Evolutionary conservation across 2,797 vertebrate species (phyloP), one percentile per base, ranked within the genome.

Genomic region (Pyrocephalus nanus): DNA sequence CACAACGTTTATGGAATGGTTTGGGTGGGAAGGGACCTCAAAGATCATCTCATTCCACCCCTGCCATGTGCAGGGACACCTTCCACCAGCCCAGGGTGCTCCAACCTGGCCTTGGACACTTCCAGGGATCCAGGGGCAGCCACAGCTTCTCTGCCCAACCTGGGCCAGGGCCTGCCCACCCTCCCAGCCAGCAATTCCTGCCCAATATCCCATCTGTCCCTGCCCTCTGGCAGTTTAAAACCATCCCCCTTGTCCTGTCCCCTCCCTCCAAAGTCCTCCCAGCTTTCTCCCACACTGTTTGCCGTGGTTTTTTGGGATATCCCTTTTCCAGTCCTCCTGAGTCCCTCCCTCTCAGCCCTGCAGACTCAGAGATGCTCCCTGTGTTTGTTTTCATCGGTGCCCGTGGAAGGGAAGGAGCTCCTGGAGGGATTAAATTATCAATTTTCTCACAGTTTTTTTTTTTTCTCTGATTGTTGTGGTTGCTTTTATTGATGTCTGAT

Each of bases 401-500:
- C 57, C 61, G 25, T 65, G 54, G 18, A 27, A 60, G 1, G 30
- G 34, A 25, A 73, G 74, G 69, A 87, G 25, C 76, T 43, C 16
- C 13, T 74, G 70, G 76, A 76, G 69, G 53, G n/a, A 40, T 40
- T 21, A 66, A 95, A 86, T 71, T 21, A 73, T 38, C 80, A 38
- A 6, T 94, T 91, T 92, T 84, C 91, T 69, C 45, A 7, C 47
- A 10, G n/a, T n/a, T n/a, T n/a, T n/a, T n/a, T n/a, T n/a, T n/a
- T n/a, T n/a, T n/a, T n/a, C n/a, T 48, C 38, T 58, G 90, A 55
- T 90, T 29, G 86, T 47, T 38, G 29, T 0, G 11, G 43, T 69
- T 30, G 92, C 90, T 93, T 92, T 90, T 84, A 85, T 92, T 42
- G 64, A 85, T 85, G 88, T 74, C 84, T 78, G 89, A 89, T 73